Evolutionary conservation across 1,140 invertebrate genomes (phyloP).

Genomic region (Trachelipus rathkii): DNA sequence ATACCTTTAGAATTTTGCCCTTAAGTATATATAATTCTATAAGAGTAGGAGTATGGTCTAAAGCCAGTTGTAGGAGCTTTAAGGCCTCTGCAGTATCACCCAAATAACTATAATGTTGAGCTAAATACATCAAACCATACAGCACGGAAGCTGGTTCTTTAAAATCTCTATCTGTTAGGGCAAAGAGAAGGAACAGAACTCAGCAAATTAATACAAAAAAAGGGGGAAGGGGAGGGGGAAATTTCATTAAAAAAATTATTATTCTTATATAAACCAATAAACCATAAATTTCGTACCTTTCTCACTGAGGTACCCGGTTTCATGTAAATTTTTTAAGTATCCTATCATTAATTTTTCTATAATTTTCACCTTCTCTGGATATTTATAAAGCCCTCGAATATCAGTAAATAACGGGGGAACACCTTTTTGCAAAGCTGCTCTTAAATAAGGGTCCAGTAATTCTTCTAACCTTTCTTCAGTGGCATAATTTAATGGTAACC

Average conservation of each 20-base stretch:
- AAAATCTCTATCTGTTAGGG: not conserved
- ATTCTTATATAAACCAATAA: slow-evolving; percentile 41
- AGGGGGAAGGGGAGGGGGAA: not conserved
- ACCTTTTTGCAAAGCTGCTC: slow-evolving; percentile 83
- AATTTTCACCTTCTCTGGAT: slow-evolving; percentile 72
- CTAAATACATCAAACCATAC: slow-evolving; percentile 64
- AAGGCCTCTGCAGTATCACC: slow-evolving; percentile 76
- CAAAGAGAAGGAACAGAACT: not conserved
- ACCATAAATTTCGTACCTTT: slow-evolving; percentile 66
- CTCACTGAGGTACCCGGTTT: slow-evolving; percentile 54
- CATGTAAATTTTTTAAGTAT: slow-evolving; percentile 77
- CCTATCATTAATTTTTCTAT: slow-evolving; percentile 78
- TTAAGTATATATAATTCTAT: slow-evolving; percentile 97
- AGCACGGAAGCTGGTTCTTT: slow-evolving; percentile 44
- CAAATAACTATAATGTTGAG: slow-evolving; percentile 92
- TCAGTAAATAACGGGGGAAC: slow-evolving; percentile 95
- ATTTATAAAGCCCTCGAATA: slow-evolving; percentile 79
- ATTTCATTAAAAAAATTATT: not conserved
- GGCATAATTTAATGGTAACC: slow-evolving; percentile 80
- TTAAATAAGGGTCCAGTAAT: slow-evolving; percentile 54
- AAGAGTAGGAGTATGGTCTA: slow-evolving; percentile 95
- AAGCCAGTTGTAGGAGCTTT: slow-evolving; percentile 82
- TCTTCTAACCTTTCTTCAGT: slow-evolving; percentile 54
- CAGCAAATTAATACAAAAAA: slow-evolving; percentile 17
- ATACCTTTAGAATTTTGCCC: slow-evolving; percentile 92